phyloP scores from a whole-genome alignment of 2,113 vertebrate genomes.

The Aspiorhynchus laticeps region DNA sequence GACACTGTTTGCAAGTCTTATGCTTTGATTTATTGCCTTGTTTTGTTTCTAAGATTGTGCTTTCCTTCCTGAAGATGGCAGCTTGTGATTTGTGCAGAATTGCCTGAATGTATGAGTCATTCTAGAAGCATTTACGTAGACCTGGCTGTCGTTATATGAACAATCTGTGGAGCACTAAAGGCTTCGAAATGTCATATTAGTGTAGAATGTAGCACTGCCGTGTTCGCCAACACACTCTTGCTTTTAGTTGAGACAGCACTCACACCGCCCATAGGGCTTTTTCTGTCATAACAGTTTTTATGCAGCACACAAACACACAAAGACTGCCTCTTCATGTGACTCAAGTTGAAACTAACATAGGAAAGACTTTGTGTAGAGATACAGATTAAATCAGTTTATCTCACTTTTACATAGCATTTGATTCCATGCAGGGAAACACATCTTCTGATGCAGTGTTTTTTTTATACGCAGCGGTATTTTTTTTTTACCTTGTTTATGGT shows the following conservation, averaged over 20 bases:
- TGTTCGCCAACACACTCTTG: conserved; percentile 15
- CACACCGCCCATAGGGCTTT: conserved; percentile 2
- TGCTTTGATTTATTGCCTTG: conserved; percentile 29
- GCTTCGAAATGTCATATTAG: conserved; percentile 4
- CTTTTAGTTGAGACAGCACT: conserved; percentile 17
- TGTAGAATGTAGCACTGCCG: conserved; percentile 30
- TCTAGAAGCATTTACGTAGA: conserved; percentile 27
- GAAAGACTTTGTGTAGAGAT: conserved; percentile 45
- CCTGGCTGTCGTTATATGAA: conserved; percentile 33
- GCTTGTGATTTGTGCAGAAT: conserved; percentile 15
- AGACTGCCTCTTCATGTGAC: conserved; percentile 37
- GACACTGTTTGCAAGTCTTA: background rate
- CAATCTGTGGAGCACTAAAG: conserved; percentile 25
- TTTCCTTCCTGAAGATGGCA: conserved; percentile 51
- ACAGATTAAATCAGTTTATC: conserved; percentile 28
- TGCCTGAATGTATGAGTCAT: conserved; percentile 39
- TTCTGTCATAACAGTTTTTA: conserved; percentile 29
- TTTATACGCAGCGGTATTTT: background rate
- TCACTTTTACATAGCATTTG: conserved; percentile 2
- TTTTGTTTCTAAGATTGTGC: conserved; percentile 29
- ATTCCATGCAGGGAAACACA: conserved; percentile 6
- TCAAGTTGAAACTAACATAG: conserved; percentile 44
- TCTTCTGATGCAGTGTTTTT: background rate
- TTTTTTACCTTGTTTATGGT: background rate
- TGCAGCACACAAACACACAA: conserved; percentile 2